Evolutionary conservation across 2,888 invertebrate genomes (phyloP).

Genomic region (Heterodera filipjevi): DNA sequence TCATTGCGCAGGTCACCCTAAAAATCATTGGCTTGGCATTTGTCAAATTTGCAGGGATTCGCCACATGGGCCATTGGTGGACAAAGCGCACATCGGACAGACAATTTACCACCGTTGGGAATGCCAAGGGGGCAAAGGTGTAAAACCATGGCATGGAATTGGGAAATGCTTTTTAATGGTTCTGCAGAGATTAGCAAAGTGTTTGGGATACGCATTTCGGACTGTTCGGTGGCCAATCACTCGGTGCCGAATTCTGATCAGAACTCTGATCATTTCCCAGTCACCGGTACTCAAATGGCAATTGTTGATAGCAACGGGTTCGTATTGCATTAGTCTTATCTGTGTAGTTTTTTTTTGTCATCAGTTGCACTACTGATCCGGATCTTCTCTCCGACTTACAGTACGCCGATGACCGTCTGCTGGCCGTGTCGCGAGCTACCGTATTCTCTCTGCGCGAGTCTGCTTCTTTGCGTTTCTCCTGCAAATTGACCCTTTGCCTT

Average conservation of each 20-base stretch:
- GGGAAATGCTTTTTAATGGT: slow-evolving; percentile 38
- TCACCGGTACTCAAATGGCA: slow-evolving; percentile 45
- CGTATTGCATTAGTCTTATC: background rate
- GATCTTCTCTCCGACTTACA: slow-evolving; percentile 52
- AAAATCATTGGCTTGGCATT: background rate
- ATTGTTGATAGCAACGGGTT: slow-evolving; percentile 52
- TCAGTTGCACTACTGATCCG: slow-evolving; percentile 54
- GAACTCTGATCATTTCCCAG: slow-evolving; percentile 32
- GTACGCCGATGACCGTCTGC: slow-evolving; percentile 55
- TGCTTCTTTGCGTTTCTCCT: slow-evolving; percentile 50
- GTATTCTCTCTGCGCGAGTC: slow-evolving; percentile 58
- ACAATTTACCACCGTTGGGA: slow-evolving; percentile 63
- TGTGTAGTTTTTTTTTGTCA: background rate
- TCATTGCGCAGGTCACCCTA: slow-evolving; percentile 44
- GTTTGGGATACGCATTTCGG: slow-evolving; percentile 58
- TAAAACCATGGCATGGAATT: background rate
- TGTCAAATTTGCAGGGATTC: slow-evolving; percentile 40
- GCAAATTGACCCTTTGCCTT: slow-evolving; percentile 53
- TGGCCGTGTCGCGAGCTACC: slow-evolving; percentile 53
- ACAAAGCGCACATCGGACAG: slow-evolving; percentile 56
- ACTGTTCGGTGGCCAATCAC: slow-evolving; percentile 55
- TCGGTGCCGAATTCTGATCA: background rate
- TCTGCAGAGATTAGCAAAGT: slow-evolving; percentile 44
- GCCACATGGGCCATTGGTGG: slow-evolving; percentile 54
- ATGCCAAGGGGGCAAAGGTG: slow-evolving; percentile 54